Evolutionary conservation across 2,113 vertebrate genomes (phyloP), one percentile per base, ranked within the genome.

Genomic region (Pelobates fuscus): DNA sequence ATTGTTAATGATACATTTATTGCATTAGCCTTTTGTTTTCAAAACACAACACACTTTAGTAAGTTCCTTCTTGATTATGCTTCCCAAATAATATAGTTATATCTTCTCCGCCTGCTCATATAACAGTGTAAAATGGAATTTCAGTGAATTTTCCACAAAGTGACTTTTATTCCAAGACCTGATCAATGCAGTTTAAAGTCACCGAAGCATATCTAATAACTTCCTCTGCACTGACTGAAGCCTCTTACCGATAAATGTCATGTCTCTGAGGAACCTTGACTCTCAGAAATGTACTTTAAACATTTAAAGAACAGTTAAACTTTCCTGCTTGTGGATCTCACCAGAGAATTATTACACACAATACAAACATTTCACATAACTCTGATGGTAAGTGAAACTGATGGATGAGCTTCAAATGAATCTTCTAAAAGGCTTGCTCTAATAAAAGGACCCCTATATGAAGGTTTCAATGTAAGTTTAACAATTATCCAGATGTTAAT

Each of bases 191-290:
- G 71, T 74, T 66, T 74, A 62, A 59, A 66, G 71, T 58, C 52
- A 66, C n/a, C 55, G 49, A 66, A 74, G 71, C 46, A 73, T 73
- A 73, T 65, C 71, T 74, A 65, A 74, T 65, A 74, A 65, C 46
- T 63, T 74, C 37, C 29, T 23, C 49, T 66, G 58, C 32, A 24
- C 29, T 8, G 49, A 66, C 24, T 66, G 62, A 64, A 43, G 21
- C 30, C 52, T 58, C 62, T 58, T 63, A 54, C 62, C 66, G 14
- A 21, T 32, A 74, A 74, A 57, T 74, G 62, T 66, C 61, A 66
- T 24, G 62, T 66, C 71, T 72, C 70, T 27, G 49, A 18, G 30
- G 71, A 65, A 63, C 29, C 49, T 24, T 74, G 62, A 58, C 62
- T 65, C 71, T 66, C 4, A 20, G 30, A 58, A 37, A 62, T 74